Evolutionary conservation across 2,797 vertebrate species (phyloP), one percentile per base, ranked within the genome.

Genomic region (Lagocephalus sceleratus): DNA sequence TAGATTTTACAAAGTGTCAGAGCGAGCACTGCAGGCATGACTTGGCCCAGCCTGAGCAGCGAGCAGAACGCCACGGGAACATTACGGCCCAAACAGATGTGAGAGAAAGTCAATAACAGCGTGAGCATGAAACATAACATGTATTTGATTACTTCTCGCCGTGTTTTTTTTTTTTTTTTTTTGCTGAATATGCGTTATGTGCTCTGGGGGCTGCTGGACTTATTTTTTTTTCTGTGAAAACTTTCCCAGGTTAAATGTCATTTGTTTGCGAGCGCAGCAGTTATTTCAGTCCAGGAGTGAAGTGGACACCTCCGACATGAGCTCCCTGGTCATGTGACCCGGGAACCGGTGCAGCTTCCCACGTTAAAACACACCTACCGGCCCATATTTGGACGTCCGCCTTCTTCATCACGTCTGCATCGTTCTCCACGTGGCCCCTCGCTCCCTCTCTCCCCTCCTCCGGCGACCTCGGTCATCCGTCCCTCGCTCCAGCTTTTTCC

Each of bases 1-100:
- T 21, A 22, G 15, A 17, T 56, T 47, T 21, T 35, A 54, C 32
- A 6, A 57, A 35, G 50, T 47, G 53, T 21, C 6, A 14, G 9
- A 42, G 43, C 20, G 35, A 39, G 17, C 12, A 20, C 4, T 35
- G 45, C 1, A 53, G 14, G 51, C 9, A 11, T 44, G 40, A 48
- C 35, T 38, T 35, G 14, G 47, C 39, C 17, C 19, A 1, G 17
- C 41, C 44, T 7, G 32, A 45, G 19, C n/a, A 17, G 1, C 20
- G 5, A 41, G 20, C 29, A 25, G 1, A 35, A 35, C 32, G 12
- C 32, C 32, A 35, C 32, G 32, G 32, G 32, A 19, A 43, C 11
- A 25, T 35, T 35, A 35, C 32, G 32, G 32, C 32, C 32, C 32
- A 35, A 35, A 14, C 32, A 35, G 32, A 35, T 35, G 32, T 35